Base-by-base conservation (phyloP, 2,888 invertebrate species). In the Ditula angustiorana region DNA sequence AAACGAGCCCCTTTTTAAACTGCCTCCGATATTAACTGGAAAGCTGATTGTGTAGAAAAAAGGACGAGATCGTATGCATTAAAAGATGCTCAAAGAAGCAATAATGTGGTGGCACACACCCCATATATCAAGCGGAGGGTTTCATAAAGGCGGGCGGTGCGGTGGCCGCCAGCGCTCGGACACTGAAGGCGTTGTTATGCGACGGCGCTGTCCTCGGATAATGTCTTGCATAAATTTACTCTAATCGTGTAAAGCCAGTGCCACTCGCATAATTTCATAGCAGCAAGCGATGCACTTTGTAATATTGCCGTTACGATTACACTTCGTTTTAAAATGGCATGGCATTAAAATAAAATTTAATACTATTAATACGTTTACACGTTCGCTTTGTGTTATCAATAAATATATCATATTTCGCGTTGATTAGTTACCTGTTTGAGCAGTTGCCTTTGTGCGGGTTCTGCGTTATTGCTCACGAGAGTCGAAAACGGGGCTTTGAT, bases 161-260 rank as follows among this genome's bases (percentile, higher is more conserved):
- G 78, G 73, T 74, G 76, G 77, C 70, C 69, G 68, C 66, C 72
- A 77, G 76, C 77, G 79, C 80, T 88, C 79, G 90, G 91, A 90
- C 91, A 86, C 87, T 82, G 85, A 86, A 88, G 88, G 88, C 89
- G 90, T 85, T 88, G 88, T 91, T 90, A 90, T 90, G 88, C 90
- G 83, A 86, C 86, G 83, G 81, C 82, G 81, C 82, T 85, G 85
- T 87, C 87, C 87, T 87, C 82, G 85, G 86, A 88, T 91, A 90
- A 92, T 88, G 88, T 88, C 90, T 91, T 88, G 89, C 90, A 92
- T 92, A 90, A 89, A 91, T 91, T 92, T 83, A 83, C 83, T 85
- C 78, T 90, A 88, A 91, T 88, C 89, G 85, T 80, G 82, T 86
- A 84, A 87, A 87, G 81, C 85, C 83, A 87, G 83, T 83, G 85